These are phyloP conservation scores for Dendrolimus punctatus DNA, from an alignment of 1,140 invertebrate species.

Conservation along the genomic window DNA sequence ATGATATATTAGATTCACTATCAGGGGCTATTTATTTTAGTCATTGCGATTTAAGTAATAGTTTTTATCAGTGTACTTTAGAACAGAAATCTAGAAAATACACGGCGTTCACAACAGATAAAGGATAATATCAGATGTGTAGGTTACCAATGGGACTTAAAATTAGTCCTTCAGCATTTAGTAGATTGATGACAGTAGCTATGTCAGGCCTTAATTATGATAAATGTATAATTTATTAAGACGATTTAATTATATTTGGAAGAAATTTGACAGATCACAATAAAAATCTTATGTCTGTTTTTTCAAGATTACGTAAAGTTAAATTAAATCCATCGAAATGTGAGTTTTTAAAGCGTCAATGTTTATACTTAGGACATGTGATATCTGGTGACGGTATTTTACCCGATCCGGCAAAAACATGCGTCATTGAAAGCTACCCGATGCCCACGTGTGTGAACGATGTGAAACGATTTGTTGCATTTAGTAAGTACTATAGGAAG, in stretches of 20 bases:
- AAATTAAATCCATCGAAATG: constrained; percentile 14
- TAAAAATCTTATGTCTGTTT: no score
- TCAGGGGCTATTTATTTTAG: constrained; percentile 8
- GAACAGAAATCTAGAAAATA: constrained; percentile 2
- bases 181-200: constrained; percentile 7
- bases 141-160: constrained; percentile 11
- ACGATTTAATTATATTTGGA: no score
- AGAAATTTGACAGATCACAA: no score
- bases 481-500: constrained; percentile 12
- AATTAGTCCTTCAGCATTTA: constrained; percentile 7
- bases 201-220: neutral
- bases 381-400: constrained; percentile 3
- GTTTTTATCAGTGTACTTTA: constrained; percentile 6
- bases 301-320: constrained; percentile 4
- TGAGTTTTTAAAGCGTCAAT: constrained; percentile 8
- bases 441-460: constrained; percentile 6
- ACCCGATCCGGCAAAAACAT: constrained; percentile 2
- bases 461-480: constrained; percentile 11
- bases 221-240: no score
- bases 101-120: constrained; percentile 10
- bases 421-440: constrained; percentile 4
- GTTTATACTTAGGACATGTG: constrained; percentile 12
- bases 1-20: constrained; percentile 4
- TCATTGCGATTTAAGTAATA: constrained; percentile 5
- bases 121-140: constrained; percentile 11